Evolutionary conservation across 2,113 vertebrate genomes (phyloP), one percentile per base, ranked within the genome.

Genomic region (Damaliscus lunatus): DNA sequence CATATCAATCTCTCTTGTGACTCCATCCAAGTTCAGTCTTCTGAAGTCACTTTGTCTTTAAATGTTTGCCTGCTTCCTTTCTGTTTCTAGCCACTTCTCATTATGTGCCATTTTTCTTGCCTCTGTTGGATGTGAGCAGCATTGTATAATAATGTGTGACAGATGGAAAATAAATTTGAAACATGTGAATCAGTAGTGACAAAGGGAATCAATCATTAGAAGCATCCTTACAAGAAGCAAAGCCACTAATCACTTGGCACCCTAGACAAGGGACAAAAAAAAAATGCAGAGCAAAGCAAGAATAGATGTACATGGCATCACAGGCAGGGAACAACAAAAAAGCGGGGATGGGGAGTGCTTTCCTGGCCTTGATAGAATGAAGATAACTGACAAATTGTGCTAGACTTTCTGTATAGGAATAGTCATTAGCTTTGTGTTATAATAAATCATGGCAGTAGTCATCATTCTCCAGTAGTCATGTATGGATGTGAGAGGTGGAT

Each of bases 191-290:
- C 48, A 88, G 36, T 27, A 40, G 36, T 83, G 62, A 95, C 36
- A 96, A 83, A 8, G 33, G 52, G 48, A 92, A 85, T 88, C 62
- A 94, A 52, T 91, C 94, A 88, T 85, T 50, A 87, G 27, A 96
- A 55, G 6, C 15, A 96, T n/a, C 48, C 53, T 96, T 93, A 81
- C 36, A 87, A 77, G 67, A 95, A 55, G 4, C 1, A 60, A 59
- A 74, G 13, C 36, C 82, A 67, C n/a, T 62, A 60, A 90, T 48
- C 46, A 53, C 19, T 93, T 83, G n/a, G 48, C 53, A 55, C 1
- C 53, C 17, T 27, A 82, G 29, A 85, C 33, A 92, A 90, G 46
- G 74, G 60, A 83, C 71, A 55, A 82, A 40, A 25, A 40, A 25
- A 17, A 27, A 19, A 36, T 31, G 14, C 11, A n/a, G 33, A 53